Percentiles rank a stretch among this genome's conserved stretches.
Conservation (phyloP, 2,113 vertebrate genomes). For the Pteropus alecto region DNA sequence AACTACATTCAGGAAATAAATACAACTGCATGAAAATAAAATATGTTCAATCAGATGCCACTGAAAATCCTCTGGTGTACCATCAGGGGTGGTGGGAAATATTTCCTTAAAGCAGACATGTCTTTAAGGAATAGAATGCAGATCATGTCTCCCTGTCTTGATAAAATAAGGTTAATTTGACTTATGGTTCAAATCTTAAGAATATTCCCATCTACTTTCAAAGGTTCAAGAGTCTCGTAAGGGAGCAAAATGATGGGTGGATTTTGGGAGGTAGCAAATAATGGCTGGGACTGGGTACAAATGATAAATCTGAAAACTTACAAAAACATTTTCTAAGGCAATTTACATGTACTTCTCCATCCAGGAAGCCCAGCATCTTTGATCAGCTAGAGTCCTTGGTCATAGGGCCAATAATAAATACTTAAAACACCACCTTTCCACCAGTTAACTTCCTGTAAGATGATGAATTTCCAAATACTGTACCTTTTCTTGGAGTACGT, state of each 20-base stretch:
- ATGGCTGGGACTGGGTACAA: neutral
- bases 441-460: neutral
- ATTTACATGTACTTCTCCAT: neutral
- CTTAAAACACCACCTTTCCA: neutral
- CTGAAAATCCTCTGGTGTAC: conserved; percentile 1
- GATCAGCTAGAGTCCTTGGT: neutral
- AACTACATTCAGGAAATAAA: conserved; percentile 24
- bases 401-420: neutral
- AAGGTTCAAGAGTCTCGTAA: neutral
- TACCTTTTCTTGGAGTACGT: neutral
- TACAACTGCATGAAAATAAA: conserved; percentile 8
- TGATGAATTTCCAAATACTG: neutral
- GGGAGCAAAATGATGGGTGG: neutral
- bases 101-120: neutral
- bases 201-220: neutral
- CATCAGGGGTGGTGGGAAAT: neutral
- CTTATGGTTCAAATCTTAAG: conserved; percentile 7
- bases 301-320: neutral
- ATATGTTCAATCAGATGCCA: neutral
- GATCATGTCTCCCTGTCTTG: neutral
- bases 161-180: neutral
- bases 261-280: neutral
- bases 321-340: neutral
- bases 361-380: neutral
- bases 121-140: conserved; percentile 18